These are phyloP conservation scores for Raphicerus campestris DNA, from an alignment of 2,113 vertebrate species.

Conservation along the genomic window DNA sequence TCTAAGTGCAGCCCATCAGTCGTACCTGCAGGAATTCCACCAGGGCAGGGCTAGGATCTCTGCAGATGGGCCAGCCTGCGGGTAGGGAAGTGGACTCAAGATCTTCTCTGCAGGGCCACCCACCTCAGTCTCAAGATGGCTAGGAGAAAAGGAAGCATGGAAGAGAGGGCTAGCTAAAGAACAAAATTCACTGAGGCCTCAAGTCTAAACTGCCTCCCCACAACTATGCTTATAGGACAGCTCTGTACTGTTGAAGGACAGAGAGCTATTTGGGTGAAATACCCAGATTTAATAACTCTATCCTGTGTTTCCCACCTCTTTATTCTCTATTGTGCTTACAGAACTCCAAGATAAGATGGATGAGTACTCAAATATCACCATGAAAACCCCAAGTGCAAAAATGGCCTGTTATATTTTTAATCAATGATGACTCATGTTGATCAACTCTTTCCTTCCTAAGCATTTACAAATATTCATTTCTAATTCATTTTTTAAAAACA, in stretches of 20 bases:
- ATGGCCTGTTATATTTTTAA: constrained; percentile 28
- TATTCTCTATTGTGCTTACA: not conserved
- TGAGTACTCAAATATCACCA: not conserved
- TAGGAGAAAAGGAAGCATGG: not conserved
- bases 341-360: not conserved
- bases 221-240: not conserved
- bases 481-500: not conserved
- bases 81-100: not conserved
- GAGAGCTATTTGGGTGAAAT: not conserved
- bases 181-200: not conserved
- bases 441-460: constrained; percentile 15
- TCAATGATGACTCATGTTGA: constrained; percentile 7
- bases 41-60: not conserved
- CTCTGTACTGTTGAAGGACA: not conserved
- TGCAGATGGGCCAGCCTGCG: not conserved
- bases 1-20: not conserved
- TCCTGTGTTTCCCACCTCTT: not conserved
- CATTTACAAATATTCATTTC: constrained; percentile 10
- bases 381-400: not conserved
- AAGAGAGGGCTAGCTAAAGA: not conserved
- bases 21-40: not conserved
- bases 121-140: not conserved
- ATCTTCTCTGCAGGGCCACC: not conserved
- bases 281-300: not conserved
- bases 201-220: not conserved